Evolutionary conservation across 2,888 invertebrate genomes (phyloP), one percentile per base, ranked within the genome.

Genomic region (Carpatolechia fugitivella): DNA sequence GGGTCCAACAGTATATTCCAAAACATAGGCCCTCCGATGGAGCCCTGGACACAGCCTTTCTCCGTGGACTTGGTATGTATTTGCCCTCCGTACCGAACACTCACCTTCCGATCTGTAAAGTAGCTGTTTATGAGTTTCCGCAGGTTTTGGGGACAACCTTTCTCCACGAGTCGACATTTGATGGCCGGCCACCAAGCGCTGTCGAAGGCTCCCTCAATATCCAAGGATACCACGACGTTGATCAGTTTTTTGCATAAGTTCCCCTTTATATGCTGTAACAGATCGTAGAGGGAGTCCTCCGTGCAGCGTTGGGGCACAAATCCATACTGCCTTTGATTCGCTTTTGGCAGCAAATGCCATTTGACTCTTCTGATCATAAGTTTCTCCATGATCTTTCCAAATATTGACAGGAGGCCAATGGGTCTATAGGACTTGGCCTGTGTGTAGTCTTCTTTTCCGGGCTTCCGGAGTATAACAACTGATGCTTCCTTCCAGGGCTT

Each of bases 191-290:
- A 55, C 56, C 56, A 57, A 0, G 51, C 52, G 13, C 48, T 57
- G 3, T 59, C 59, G 35, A 59, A 56, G 10, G 59, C 56, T 6
- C 56, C 59, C 56, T 59, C 56, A 41, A 59, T 56, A 20, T 59
- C 59, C 29, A 59, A n/a, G 1, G 57, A 57, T 1, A 54, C 38
- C 10, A 52, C 11, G 6, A 31, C 7, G 6, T 18, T 47, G 2
- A 47, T 3, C 6, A 18, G 14, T 14, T 31, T 47, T 7, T 44
- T 7, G 3, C 20, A 2, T 20, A 10, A 16, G 2, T 47, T 47
- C 7, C 7, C n/a, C 1, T 18, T 16, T 11, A 47, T 30, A 30
- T 31, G 31, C n/a, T 47, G 30, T 2, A 47, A 1, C 1, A 47
- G 30, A 13, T 24, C 29, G 18, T 47, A 47, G 10, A 47, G 47